A percentile compares a stretch with the other conserved stretches of the same genome.
Evolutionary conservation across 2,797 vertebrate species (phyloP).

Genomic region (Ptychadena robeensis): DNA sequence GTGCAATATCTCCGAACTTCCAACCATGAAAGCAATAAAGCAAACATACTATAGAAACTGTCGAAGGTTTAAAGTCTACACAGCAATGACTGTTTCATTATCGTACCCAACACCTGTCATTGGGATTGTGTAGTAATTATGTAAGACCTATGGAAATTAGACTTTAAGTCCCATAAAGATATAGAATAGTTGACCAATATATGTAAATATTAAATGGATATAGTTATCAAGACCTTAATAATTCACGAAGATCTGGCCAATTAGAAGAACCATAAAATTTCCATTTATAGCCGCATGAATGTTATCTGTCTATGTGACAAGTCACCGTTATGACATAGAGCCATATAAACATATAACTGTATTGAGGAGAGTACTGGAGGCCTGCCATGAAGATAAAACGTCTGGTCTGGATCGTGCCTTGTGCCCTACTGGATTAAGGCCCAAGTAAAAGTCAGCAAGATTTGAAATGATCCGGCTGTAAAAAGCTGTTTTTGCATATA

Average conservation of each 20-base stretch:
- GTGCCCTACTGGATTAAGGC: slow-evolving; percentile 14
- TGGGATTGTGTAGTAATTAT: background rate
- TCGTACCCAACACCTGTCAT: background rate
- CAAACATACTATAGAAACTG: background rate
- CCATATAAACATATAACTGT: background rate
- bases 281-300: slow-evolving; percentile 3
- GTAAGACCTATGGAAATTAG: background rate
- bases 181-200: background rate
- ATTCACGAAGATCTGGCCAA: background rate
- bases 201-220: no score
- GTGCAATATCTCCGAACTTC: background rate
- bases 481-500: background rate
- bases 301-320: slow-evolving; percentile 28
- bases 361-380: background rate
- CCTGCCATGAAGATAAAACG: slow-evolving; percentile 26
- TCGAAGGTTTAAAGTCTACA: background rate
- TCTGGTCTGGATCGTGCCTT: slow-evolving; percentile 5
- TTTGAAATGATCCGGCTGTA: slow-evolving; percentile 5
- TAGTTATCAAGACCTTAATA: background rate
- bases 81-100: background rate
- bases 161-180: background rate
- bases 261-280: slow-evolving; percentile 12
- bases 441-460: slow-evolving; percentile 19
- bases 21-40: background rate
- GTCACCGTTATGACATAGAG: slow-evolving; percentile 1